These are phyloP conservation scores for Hydrozoanthus tunicans DNA, from an alignment of 64 coral and sea anemone genomes.

Conservation along the genomic window DNA sequence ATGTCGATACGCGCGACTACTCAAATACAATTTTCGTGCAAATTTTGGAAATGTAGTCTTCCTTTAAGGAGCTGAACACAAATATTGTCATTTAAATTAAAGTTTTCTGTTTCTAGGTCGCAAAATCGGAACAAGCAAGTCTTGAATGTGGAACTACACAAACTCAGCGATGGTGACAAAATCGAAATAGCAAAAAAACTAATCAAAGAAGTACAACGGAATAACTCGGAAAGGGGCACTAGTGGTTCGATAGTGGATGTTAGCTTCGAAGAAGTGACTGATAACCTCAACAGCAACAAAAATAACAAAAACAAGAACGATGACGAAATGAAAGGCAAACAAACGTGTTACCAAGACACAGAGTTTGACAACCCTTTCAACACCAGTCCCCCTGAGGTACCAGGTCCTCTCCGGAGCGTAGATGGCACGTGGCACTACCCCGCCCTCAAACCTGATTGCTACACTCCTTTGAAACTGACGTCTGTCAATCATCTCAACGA, in stretches of 20 bases:
- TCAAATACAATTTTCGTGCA: no score
- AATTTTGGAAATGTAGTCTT: no score
- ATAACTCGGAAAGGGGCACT: background rate
- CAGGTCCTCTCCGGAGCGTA: constrained; percentile 27
- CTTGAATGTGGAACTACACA: constrained; percentile 63
- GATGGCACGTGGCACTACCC: constrained; percentile 46
- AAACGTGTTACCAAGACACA: constrained; percentile 44
- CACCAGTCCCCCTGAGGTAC: constrained; percentile 57
- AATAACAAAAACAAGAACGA: background rate
- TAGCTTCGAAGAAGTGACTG: background rate
- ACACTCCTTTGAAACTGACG: constrained; percentile 56
- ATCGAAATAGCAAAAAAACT: constrained; percentile 34
- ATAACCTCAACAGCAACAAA: background rate
- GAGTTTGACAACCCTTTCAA: constrained; percentile 89
- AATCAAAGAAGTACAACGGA: constrained; percentile 26
- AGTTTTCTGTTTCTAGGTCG: background rate
- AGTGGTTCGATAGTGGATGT: background rate
- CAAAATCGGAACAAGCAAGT: constrained; percentile 38
- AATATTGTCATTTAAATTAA: background rate
- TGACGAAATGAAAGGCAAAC: background rate
- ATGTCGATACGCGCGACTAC: no score
- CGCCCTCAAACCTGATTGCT: constrained; percentile 60
- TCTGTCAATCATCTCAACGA: constrained; percentile 52
- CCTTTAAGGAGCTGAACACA: no score
- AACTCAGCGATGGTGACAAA: constrained; percentile 59